Evolutionary conservation across 2,888 invertebrate genomes (phyloP), one percentile per base, ranked within the genome.

Genomic region (Eupithecia abbreviata): DNA sequence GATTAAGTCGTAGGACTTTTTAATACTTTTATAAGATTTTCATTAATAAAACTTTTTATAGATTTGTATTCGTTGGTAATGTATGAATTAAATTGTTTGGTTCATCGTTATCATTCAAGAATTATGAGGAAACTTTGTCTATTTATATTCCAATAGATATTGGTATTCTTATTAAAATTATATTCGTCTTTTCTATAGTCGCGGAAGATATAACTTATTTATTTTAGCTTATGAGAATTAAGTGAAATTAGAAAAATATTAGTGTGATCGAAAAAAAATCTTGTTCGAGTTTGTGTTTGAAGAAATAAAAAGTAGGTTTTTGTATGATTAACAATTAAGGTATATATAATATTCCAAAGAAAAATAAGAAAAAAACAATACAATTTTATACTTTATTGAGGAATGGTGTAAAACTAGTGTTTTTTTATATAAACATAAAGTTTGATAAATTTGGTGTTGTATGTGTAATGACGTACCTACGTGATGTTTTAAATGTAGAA

Each of bases 341-440:
- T 76, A 74, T 62, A 70, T 67, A 71, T 72, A n/a, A 13, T 78
- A n/a, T 69, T 47, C 47, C 51, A 71, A 74, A 69, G 65, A 72
- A 75, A 51, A 71, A 74, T 67, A 82, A 84, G 85, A 85, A 85
- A 87, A 86, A 84, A 87, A 87, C 85, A 84, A 86, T 79, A 83
- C 70, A 79, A 68, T 79, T 86, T 82, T 83, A 85, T 87, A 87
- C 79, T 92, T 93, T 92, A 92, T 92, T 92, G 85, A 89, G 91
- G 90, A 91, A 91, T 91, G 90, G 86, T 88, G 88, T 89, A 89
- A 88, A 87, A 86, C 84, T 87, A 83, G 85, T 88, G 86, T 86
- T 85, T 84, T 85, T 84, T 80, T 84, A 82, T 82, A 80, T 80
- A 73, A 70, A 68, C 41, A 47, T 66, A 82, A 77, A 83, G 62